phyloP scores from a whole-genome alignment of 2,888 invertebrate species.

The Melieria crassipennis region DNA sequence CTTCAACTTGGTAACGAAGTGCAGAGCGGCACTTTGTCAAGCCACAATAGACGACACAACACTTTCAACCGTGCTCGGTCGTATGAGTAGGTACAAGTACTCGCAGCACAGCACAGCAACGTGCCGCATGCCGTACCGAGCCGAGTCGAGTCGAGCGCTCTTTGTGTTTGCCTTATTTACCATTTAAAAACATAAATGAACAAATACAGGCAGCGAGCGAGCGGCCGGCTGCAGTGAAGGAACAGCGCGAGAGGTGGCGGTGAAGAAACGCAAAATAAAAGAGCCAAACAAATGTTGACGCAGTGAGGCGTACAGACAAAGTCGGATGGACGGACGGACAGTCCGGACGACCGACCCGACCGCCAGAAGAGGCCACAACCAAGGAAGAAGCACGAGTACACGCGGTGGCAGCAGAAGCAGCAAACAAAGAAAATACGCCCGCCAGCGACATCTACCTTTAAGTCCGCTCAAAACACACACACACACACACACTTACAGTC shows the following conservation, averaged over 20 bases:
- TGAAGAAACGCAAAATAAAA: not conserved
- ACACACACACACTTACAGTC: too few species aligned
- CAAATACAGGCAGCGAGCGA: not conserved
- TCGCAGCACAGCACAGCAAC: not conserved
- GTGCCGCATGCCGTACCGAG: not conserved
- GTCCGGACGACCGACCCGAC: not conserved
- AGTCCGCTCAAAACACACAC: not conserved
- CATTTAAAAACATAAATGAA: slow-evolving; percentile 7
- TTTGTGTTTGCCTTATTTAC: slow-evolving; percentile 2
- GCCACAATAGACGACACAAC: slow-evolving; percentile 13
- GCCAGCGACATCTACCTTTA: not conserved
- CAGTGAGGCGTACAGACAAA: not conserved
- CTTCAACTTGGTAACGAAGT: slow-evolving; percentile 20
- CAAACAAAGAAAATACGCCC: slow-evolving; percentile 7
- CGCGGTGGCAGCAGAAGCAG: not conserved
- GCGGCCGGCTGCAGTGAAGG: too few species aligned
- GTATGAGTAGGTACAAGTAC: not conserved
- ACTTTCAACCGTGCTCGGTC: not conserved
- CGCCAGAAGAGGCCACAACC: too few species aligned
- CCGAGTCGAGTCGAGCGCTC: not conserved
- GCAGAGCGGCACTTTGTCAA: slow-evolving; percentile 22
- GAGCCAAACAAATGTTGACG: not conserved
- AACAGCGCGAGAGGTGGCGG: too few species aligned
- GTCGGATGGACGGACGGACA: not conserved
- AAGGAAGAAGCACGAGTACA: too few species aligned